phyloP scores from a whole-genome alignment of 2,888 invertebrate genomes.

The Orthosia cruda region DNA sequence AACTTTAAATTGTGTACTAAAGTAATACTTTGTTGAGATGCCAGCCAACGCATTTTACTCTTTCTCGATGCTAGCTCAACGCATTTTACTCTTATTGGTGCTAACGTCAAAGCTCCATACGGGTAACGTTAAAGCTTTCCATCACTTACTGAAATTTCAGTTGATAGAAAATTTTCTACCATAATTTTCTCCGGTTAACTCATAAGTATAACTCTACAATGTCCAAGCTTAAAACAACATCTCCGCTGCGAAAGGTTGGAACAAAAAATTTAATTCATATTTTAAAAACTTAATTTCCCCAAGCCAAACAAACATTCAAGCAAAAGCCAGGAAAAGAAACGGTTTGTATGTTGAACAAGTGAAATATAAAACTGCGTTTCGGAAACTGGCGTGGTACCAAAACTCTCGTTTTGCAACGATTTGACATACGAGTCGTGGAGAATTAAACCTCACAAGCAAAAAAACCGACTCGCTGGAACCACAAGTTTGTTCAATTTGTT shows the following conservation, averaged over 20 bases:
- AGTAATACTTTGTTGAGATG: no score
- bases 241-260: not conserved
- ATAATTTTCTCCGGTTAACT: not conserved
- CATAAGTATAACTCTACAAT: not conserved
- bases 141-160: no score
- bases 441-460: constrained; percentile 70
- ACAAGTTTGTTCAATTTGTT: constrained; percentile 65
- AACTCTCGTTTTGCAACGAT: constrained; percentile 74
- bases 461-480: constrained; percentile 63
- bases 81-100: no score
- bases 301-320: constrained; percentile 68
- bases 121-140: not conserved
- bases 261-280: constrained; percentile 6
- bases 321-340: constrained; percentile 51
- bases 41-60: no score
- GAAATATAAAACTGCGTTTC: constrained; percentile 70
- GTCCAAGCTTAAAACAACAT: constrained; percentile 16
- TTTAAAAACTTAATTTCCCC: constrained; percentile 62
- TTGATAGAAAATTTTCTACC: not conserved
- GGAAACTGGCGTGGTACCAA: constrained; percentile 77
- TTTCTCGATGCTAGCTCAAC: no score
- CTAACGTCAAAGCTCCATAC: no score
- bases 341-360: constrained; percentile 66
- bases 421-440: constrained; percentile 71
- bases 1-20: not conserved